These are phyloP conservation scores for Noctua comes DNA, from an alignment of 2,888 invertebrate species.

Conservation along the genomic window DNA sequence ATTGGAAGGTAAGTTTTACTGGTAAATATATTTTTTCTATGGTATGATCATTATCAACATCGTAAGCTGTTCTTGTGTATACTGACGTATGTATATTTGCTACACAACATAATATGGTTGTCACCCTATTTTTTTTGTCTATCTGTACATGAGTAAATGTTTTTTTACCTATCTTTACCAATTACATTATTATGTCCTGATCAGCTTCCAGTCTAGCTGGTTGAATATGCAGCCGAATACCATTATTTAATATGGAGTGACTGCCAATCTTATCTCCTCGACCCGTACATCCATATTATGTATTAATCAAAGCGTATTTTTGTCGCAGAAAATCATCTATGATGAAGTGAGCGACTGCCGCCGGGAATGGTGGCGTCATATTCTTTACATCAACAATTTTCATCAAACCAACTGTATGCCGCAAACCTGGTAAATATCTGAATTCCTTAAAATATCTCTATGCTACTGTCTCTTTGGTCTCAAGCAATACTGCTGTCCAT, in stretches of 20 bases:
- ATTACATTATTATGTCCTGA: neutral
- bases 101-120: neutral
- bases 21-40: neutral
- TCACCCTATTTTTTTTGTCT: neutral
- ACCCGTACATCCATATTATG: neutral
- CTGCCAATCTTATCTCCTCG: neutral
- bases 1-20: slow-evolving; percentile 73
- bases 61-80: neutral
- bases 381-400: slow-evolving; percentile 76
- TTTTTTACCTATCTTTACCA: neutral
- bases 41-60: neutral
- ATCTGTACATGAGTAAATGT: neutral
- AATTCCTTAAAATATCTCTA: neutral
- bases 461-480: neutral
- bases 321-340: neutral
- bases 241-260: neutral
- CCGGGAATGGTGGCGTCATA: slow-evolving; percentile 72
- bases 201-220: neutral
- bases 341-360: slow-evolving; percentile 67
- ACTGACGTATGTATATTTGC: neutral
- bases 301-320: neutral
- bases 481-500: neutral
- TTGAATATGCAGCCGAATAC: neutral
- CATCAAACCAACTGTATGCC: slow-evolving; percentile 56
- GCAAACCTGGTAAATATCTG: slow-evolving; percentile 69